These are phyloP conservation scores for Sinopyrophorus schimmeli DNA, from an alignment of 2,888 invertebrate genomes.

Conservation along the genomic window DNA sequence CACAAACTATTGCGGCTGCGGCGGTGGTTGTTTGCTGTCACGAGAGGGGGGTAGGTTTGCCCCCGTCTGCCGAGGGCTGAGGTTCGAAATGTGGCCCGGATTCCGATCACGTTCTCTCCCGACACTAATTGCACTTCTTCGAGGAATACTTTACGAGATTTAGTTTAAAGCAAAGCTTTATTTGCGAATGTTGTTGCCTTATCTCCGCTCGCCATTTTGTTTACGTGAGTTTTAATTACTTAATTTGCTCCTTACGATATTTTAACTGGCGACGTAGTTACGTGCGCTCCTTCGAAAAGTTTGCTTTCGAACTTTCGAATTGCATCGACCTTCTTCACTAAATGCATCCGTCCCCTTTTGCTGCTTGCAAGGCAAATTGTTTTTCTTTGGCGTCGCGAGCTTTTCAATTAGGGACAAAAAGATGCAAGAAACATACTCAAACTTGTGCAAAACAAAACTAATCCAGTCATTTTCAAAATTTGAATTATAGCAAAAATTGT, in stretches of 20 bases:
- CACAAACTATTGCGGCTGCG: constrained; percentile 33
- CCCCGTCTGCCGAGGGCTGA: constrained; percentile 30
- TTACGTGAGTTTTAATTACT: constrained; percentile 51
- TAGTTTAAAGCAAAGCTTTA: constrained; percentile 47
- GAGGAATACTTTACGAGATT: constrained; percentile 51
- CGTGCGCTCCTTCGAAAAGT: constrained; percentile 5
- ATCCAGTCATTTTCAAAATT: no score
- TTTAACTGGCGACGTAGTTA: constrained; percentile 14
- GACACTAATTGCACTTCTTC: constrained; percentile 55
- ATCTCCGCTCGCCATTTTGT: constrained; percentile 46
- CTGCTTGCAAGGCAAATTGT: no score
- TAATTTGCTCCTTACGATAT: constrained; percentile 39
- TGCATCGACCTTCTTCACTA: no score
- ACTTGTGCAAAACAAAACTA: no score
- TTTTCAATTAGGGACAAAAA: no score
- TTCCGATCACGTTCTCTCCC: constrained; percentile 52
- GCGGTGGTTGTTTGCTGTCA: constrained; percentile 44
- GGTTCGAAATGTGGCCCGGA: constrained; percentile 40
- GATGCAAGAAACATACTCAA: no score
- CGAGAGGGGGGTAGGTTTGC: constrained; percentile 35
- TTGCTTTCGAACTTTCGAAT: no score
- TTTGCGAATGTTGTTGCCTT: constrained; percentile 46
- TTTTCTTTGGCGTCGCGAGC: no score
- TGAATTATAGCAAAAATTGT: no score
- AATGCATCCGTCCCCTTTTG: no score